phyloP scores from a whole-genome alignment of 2,888 invertebrate genomes.

The Mythimna pallens region DNA sequence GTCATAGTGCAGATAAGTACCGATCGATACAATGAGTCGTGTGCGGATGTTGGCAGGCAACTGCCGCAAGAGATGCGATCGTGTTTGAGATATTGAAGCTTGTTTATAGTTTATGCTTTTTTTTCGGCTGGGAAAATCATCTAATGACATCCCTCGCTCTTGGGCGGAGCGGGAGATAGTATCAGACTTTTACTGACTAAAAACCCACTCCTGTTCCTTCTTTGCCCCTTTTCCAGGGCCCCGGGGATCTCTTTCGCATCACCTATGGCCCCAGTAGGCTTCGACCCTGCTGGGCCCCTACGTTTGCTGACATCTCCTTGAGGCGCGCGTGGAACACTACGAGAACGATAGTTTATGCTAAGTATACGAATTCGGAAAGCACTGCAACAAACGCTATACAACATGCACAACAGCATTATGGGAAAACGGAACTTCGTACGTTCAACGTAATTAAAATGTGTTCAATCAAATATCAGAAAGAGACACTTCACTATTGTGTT shows the following conservation, averaged over 20 bases:
- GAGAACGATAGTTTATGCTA: not conserved
- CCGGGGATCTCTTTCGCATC: too few species aligned
- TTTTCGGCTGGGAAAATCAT: too few species aligned
- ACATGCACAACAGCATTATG: not conserved
- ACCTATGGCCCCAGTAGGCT: too few species aligned
- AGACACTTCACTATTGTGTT: conserved; percentile 47
- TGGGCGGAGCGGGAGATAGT: too few species aligned
- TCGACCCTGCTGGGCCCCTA: too few species aligned
- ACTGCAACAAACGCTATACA: not conserved
- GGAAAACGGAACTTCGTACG: conserved; percentile 9
- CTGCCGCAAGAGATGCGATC: not conserved
- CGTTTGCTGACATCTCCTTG: too few species aligned
- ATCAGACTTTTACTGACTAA: too few species aligned
- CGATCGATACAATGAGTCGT: too few species aligned
- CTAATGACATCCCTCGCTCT: too few species aligned
- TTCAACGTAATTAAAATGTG: conserved; percentile 24
- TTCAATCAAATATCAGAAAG: conserved; percentile 32
- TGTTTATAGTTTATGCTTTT: not conserved
- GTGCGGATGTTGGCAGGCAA: not conserved
- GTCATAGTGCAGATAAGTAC: not conserved
- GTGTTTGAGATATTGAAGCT: not conserved
- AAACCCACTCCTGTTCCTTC: too few species aligned
- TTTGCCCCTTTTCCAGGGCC: too few species aligned
- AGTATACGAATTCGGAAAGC: not conserved
- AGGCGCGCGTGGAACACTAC: too few species aligned